phyloP scores from a whole-genome alignment of 64 coral and sea anemone species.

The Acropora tenuis region DNA sequence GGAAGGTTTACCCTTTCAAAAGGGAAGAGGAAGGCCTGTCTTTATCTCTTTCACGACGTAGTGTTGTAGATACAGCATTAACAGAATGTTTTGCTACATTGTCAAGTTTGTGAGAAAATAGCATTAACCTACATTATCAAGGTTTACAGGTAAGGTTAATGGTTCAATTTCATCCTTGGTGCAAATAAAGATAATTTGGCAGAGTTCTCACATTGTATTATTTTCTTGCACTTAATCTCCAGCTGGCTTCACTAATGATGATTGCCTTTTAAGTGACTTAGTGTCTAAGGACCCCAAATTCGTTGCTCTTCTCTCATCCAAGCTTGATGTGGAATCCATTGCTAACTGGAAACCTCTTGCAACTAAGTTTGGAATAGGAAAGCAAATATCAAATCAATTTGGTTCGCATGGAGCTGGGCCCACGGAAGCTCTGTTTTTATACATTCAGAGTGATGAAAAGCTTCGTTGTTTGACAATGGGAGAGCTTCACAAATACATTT shows the following conservation, averaged over 20 bases:
- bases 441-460: neutral
- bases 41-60: too few relatives aligned
- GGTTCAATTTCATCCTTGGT: too few relatives aligned
- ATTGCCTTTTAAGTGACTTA: neutral
- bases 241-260: neutral
- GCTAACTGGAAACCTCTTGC: constrained; percentile 43
- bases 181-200: too few relatives aligned
- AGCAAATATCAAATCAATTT: constrained; percentile 12
- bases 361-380: constrained; percentile 33
- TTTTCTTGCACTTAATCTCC: neutral
- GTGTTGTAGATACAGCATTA: too few relatives aligned
- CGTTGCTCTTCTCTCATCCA: constrained; percentile 6
- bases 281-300: neutral
- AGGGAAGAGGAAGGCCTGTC: too few relatives aligned
- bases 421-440: neutral
- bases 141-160: too few relatives aligned
- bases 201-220: neutral
- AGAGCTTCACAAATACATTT: neutral
- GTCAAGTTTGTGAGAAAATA: too few relatives aligned
- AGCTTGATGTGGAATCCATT: constrained; percentile 27
- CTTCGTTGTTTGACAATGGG: constrained; percentile 9
- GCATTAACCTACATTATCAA: too few relatives aligned
- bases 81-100: too few relatives aligned
- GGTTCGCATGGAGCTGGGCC: constrained; percentile 16
- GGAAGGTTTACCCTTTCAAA: too few relatives aligned